phyloP scores from a whole-genome alignment of 2,113 vertebrate species.

The Mobula birostris region DNA sequence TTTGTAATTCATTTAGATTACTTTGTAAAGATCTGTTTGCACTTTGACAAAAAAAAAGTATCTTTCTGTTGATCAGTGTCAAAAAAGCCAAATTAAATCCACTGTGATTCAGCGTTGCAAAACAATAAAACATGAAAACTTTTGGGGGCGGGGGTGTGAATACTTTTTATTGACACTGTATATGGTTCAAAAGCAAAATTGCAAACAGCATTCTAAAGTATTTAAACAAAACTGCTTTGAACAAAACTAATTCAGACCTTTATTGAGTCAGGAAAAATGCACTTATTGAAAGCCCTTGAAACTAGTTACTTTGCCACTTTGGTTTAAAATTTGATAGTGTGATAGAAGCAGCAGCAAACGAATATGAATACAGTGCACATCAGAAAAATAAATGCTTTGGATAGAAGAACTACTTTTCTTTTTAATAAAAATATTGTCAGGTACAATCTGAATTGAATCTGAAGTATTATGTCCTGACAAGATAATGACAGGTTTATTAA shows the following conservation, averaged over 20 bases:
- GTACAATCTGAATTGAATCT: background rate
- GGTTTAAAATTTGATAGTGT: background rate
- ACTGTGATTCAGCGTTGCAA: no score
- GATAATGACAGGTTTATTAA: constrained; percentile 14
- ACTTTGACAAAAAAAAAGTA: no score
- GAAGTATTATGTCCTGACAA: background rate
- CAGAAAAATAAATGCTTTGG: constrained; percentile 2
- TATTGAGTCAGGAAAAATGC: background rate
- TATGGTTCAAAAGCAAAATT: background rate
- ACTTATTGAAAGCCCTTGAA: background rate
- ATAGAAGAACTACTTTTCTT: background rate
- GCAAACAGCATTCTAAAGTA: background rate
- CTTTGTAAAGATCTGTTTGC: no score
- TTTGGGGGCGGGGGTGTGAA: no score
- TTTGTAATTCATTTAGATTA: no score
- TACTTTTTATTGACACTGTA: no score
- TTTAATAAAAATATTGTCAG: constrained; percentile 21
- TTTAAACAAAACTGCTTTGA: background rate
- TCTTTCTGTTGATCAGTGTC: no score
- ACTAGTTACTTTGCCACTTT: background rate
- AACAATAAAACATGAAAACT: no score
- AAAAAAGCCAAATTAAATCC: no score
- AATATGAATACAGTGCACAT: background rate
- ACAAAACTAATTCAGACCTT: background rate
- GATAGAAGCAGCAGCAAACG: background rate